Evolutionary conservation across 2,888 invertebrate species (phyloP), one percentile per base, ranked within the genome.

Genomic region (Rotaria macrura): DNA sequence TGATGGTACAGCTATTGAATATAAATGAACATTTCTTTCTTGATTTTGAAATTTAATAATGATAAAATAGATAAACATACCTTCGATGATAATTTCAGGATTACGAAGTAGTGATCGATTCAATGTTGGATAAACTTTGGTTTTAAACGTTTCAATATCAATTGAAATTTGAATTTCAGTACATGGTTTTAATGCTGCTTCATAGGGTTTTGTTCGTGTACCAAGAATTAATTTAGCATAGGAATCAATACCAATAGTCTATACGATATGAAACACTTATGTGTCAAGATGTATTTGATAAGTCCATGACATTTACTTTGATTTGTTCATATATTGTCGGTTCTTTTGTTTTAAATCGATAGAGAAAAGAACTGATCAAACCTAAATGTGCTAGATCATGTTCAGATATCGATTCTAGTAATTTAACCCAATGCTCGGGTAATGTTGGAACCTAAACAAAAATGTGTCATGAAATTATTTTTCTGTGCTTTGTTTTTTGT

Each of bases 31-130:
- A 43, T 43, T 79, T n/a, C n/a, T n/a, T n/a, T n/a, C n/a, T 40
- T 49, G 49, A 43, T 40, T 25, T 23, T 43, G 2, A 2, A 9
- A 25, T 10, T 20, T n/a, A n/a, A n/a, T n/a, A 79, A 20, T 40
- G 12, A 43, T 2, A 65, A 17, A 17, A 65, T n/a, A n/a, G 7
- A 34, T 12, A 65, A 23, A 25, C 0, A 7, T 43, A 79, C 79
- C 79, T 65, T 85, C 83, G 29, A 85, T 65, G 38, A 85, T 85
- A 29, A 84, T 52, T 57, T 85, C 85, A 1, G 85, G 85, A 52
- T 79, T 85, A 57, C 85, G 83, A 38, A 85, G 52, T 23, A 85
- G 47, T 49, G 85, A 85, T 65, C 85, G 57, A 49, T 84, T 85
- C 4, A 85, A 0, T 57, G 34, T 65, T 38, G 85, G 65, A 47